Percentiles rank a stretch among this genome's conserved stretches.
phyloP scores from a whole-genome alignment of 2,113 vertebrate genomes.

The Jaculus jaculus region DNA sequence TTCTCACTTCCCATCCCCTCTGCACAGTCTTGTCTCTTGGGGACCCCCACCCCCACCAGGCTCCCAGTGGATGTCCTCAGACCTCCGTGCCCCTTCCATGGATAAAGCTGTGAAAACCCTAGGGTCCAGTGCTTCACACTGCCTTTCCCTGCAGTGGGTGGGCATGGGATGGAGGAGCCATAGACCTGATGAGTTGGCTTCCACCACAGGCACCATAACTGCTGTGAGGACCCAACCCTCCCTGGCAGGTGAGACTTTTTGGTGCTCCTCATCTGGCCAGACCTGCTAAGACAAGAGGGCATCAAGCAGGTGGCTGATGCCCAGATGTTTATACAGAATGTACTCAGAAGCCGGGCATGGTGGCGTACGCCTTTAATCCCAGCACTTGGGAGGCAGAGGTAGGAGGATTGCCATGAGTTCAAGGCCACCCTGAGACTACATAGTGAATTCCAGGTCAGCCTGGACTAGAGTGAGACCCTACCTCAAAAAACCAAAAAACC shows the following conservation, averaged over 20 bases:
- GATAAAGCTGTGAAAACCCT: background rate
- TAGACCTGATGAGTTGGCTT: conserved; percentile 26
- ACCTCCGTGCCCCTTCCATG: background rate
- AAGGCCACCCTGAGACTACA: no score
- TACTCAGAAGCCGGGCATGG: no score
- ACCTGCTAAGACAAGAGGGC: background rate
- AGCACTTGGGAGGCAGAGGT: no score
- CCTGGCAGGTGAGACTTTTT: conserved; percentile 92
- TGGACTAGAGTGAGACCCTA: no score
- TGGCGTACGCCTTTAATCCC: no score
- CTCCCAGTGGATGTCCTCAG: background rate
- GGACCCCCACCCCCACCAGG: no score
- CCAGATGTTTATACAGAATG: conserved; percentile 82
- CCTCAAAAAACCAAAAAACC: no score
- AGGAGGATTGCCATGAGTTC: no score
- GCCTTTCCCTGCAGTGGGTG: background rate
- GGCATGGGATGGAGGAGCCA: background rate
- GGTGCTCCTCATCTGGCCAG: conserved; percentile 89
- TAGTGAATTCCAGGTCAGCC: no score
- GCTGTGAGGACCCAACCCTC: conserved; percentile 85
- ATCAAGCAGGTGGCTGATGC: conserved; percentile 78
- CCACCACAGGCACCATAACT: conserved; percentile 85
- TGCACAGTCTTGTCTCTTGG: background rate
- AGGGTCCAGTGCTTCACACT: background rate
- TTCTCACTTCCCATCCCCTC: background rate